Base-by-base conservation (phyloP, 2,797 vertebrate genomes). In the Sebastiscus albofasciatus region DNA sequence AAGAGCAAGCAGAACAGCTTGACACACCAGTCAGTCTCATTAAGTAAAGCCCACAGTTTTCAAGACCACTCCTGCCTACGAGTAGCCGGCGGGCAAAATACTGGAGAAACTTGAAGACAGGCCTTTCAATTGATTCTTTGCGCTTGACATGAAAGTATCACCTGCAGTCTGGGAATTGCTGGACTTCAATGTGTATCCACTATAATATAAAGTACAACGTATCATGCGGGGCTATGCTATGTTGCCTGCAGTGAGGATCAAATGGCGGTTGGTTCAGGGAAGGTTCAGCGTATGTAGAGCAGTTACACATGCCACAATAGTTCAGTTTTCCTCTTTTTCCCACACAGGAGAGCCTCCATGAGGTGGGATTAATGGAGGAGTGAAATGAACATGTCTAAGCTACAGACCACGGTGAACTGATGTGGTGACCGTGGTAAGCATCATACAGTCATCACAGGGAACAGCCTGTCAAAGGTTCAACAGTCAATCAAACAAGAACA, bases 1-100 rank as follows among this genome's bases (percentile, higher is more conserved):
- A 36, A 72, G 73, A 76, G 62, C 7, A 80, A 84, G 84, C 82
- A 61, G 65, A 91, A 75, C 89, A 87, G 87, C 88, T 91, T 84
- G 79, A 86, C 79, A 76, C 82, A 11, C 82, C 61, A 71, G 87
- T 84, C 84, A 46, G 81, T 86, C 90, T 93, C 92, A 93, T 92
- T 93, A 93, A 79, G 46, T 49, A 64, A 73, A 82, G 73, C 81
- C 68, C 72, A 67, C 64, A 67, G 78, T 80, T 86, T 80, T 79
- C 8, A 24, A 85, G 72, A 69, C 14, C n/a, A 29, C 80, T 85
- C 76, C 58, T 75, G 80, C 78, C 77, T 39, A 12, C 20, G 42
- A 85, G 66, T 75, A 84, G 85, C 89, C 72, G 7, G 29, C 33
- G 73, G 85, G 87, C 84, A 89, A 85, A 87, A 85, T 82, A 87